These are phyloP conservation scores for Eupithecia insigniata DNA, from an alignment of 2,888 invertebrate genomes.

Conservation along the genomic window DNA sequence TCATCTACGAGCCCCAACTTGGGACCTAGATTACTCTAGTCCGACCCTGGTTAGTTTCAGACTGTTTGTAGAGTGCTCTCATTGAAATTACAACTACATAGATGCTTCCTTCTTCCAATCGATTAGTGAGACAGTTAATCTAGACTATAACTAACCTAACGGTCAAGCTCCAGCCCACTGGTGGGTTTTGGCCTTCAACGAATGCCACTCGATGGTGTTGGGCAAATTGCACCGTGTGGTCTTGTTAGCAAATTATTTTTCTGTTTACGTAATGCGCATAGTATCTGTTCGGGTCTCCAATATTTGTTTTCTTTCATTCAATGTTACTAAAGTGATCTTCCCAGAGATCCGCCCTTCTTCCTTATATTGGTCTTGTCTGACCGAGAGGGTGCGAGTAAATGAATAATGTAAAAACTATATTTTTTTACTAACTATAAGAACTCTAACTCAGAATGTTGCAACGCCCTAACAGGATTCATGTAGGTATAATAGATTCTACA, in stretches of 20 bases:
- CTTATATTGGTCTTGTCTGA: too few relatives aligned
- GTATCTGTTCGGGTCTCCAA: not conserved
- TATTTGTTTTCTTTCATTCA: too few relatives aligned
- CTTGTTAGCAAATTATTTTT: not conserved
- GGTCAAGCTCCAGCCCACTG: not conserved
- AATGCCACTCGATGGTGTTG: not conserved
- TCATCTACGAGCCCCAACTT: not conserved
- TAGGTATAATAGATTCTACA: too few relatives aligned
- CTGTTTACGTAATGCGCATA: not conserved
- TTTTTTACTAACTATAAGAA: too few relatives aligned
- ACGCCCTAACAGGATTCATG: too few relatives aligned
- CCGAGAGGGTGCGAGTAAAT: too few relatives aligned
- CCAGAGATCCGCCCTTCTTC: too few relatives aligned
- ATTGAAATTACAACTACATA: conserved; percentile 4
- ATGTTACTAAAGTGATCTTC: too few relatives aligned
- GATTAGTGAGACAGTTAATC: too few relatives aligned
- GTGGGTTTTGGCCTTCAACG: not conserved
- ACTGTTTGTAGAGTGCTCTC: conserved; percentile 3
- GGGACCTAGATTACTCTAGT: not conserved
- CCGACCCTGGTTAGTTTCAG: not conserved
- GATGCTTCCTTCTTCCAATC: not conserved
- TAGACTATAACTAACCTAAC: not conserved
- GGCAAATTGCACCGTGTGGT: not conserved
- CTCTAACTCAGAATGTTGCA: too few relatives aligned
- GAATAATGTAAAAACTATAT: too few relatives aligned